A percentile compares a stretch with the other conserved stretches of the same genome.
phyloP scores from a whole-genome alignment of 2,797 vertebrate genomes.

The Lindbergichthys nudifrons region DNA sequence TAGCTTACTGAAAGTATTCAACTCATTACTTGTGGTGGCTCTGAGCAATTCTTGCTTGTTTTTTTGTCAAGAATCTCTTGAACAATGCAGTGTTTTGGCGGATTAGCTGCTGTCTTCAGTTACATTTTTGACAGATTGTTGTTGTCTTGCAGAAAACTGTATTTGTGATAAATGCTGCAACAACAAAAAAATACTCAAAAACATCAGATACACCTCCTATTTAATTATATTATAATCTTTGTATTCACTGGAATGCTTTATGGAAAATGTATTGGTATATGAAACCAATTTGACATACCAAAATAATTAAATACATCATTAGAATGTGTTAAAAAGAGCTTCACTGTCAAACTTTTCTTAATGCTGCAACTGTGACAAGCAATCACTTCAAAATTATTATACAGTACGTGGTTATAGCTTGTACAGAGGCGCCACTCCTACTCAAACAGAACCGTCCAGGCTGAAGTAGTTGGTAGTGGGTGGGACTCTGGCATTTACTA shows the following conservation, averaged over 20 bases:
- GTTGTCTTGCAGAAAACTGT: neutral
- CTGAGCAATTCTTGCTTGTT: neutral
- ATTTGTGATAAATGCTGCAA: neutral
- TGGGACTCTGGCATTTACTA: slow-evolving; percentile 30
- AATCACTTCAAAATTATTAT: neutral
- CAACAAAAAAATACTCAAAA: neutral
- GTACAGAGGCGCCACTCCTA: slow-evolving; percentile 50
- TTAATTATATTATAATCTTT: neutral
- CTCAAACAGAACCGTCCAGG: slow-evolving; percentile 43
- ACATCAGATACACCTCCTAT: neutral
- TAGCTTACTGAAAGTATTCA: neutral
- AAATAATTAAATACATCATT: neutral
- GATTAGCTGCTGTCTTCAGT: neutral
- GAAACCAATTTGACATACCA: neutral
- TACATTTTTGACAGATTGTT: neutral
- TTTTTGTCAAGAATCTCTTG: slow-evolving; percentile 2
- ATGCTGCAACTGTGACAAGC: neutral
- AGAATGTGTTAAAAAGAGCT: neutral
- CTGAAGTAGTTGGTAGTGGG: slow-evolving; percentile 47
- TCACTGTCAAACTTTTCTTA: neutral
- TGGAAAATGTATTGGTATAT: neutral
- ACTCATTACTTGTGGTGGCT: neutral
- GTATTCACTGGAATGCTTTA: neutral
- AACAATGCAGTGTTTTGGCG: neutral
- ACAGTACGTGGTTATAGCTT: slow-evolving; percentile 15